phyloP scores from a whole-genome alignment of 2,797 vertebrate species.

The Xenopus petersii region DNA sequence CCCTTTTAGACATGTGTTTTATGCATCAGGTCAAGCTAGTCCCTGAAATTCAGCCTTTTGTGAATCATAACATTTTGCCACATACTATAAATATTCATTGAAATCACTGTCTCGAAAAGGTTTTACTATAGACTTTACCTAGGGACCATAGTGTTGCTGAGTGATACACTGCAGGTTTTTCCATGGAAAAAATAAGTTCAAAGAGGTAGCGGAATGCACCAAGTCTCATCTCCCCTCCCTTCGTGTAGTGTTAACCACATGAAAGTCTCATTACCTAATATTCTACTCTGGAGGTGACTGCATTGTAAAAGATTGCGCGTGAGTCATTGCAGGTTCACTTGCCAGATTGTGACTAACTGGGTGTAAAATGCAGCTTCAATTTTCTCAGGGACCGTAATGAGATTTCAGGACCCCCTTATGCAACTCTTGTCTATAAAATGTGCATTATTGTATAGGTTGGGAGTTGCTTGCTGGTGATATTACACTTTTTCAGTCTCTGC shows the following conservation, averaged over 20 bases:
- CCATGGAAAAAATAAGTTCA: conserved; percentile 67
- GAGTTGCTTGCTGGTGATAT: not conserved
- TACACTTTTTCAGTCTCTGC: not conserved
- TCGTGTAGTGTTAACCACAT: conserved; percentile 59
- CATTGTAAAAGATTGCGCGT: conserved; percentile 62
- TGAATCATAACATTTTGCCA: conserved; percentile 71
- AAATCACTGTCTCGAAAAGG: conserved; percentile 50
- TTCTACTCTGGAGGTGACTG: conserved; percentile 61
- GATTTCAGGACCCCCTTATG: conserved; percentile 54
- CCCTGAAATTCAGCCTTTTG: conserved; percentile 68
- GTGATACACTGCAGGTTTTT: conserved; percentile 70
- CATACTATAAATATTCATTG: conserved; percentile 66
- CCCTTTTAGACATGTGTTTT: conserved; percentile 29
- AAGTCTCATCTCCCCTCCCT: conserved; percentile 33
- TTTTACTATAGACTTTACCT: conserved; percentile 61
- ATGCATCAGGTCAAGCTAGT: conserved; percentile 30
- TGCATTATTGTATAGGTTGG: conserved; percentile 28
- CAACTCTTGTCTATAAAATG: conserved; percentile 38
- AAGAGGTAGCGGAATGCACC: conserved; percentile 61
- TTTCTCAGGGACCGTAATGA: conserved; percentile 60
- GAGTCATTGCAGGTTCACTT: conserved; percentile 58
- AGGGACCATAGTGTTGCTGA: conserved; percentile 56
- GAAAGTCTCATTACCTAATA: conserved; percentile 67
- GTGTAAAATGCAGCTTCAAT: conserved; percentile 59
- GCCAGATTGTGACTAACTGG: conserved; percentile 62